Evolutionary conservation across 1,140 invertebrate species (phyloP).

Genomic region (Tetragnatha versicolor): DNA sequence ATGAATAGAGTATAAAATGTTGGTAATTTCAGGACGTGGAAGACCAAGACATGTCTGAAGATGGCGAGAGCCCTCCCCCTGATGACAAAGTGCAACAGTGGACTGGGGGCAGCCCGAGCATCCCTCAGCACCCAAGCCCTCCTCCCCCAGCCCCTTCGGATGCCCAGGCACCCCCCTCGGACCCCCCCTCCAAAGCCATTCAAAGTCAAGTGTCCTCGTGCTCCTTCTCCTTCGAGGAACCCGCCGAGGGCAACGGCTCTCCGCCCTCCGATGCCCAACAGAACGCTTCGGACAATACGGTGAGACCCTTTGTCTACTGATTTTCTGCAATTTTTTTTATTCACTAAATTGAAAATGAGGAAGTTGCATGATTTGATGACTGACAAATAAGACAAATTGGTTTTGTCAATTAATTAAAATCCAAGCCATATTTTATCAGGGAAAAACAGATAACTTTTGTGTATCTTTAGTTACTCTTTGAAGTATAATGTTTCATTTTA

Average conservation of each 20-base stretch:
- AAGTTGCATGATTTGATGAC: too few species aligned
- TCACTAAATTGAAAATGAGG: too few species aligned
- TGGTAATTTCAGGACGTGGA: slow-evolving; percentile 53
- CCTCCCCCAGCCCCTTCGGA: slow-evolving; percentile 40
- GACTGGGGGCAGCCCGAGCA: slow-evolving; percentile 28
- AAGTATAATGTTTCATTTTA: too few species aligned
- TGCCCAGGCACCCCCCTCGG: not conserved
- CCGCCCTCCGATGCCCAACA: slow-evolving; percentile 36
- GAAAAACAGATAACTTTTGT: too few species aligned
- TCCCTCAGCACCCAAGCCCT: slow-evolving; percentile 49
- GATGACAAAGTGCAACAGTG: slow-evolving; percentile 58
- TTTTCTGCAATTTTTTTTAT: not conserved
- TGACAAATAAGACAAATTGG: too few species aligned
- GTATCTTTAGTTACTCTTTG: too few species aligned
- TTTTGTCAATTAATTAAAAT: too few species aligned
- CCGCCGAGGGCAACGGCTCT: too few species aligned
- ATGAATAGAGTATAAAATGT: too few species aligned
- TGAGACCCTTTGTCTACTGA: not conserved
- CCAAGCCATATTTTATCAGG: too few species aligned
- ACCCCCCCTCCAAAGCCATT: not conserved
- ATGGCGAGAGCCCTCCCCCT: slow-evolving; percentile 62
- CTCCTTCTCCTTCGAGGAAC: slow-evolving; percentile 21
- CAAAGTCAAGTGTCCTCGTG: not conserved
- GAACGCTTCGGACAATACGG: slow-evolving; percentile 21
- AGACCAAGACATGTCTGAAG: slow-evolving; percentile 64